Percentiles rank a stretch among this genome's conserved stretches.
These are phyloP conservation scores for Orthosia incerta DNA, from an alignment of 2,888 invertebrate species.

Conservation along the genomic window DNA sequence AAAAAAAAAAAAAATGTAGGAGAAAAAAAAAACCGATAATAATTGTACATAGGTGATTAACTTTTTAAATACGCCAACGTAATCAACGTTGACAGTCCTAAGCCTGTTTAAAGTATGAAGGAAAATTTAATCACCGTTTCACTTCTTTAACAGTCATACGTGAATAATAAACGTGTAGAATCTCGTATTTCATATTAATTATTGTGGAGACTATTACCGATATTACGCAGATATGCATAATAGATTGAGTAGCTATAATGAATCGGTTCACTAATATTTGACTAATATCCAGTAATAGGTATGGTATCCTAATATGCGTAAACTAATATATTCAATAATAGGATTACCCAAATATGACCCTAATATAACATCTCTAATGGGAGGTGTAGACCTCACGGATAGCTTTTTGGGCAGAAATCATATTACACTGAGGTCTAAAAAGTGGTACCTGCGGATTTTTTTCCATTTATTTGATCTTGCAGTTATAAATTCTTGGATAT, in stretches of 20 bases:
- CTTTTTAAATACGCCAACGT: no score
- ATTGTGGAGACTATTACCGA: neutral
- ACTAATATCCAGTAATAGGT: conserved; percentile 10
- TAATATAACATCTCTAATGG: conserved; percentile 25
- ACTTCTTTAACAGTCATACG: no score
- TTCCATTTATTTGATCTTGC: no score
- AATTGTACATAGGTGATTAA: no score
- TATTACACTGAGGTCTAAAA: no score
- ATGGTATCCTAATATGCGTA: conserved; percentile 5
- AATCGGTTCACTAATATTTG: neutral
- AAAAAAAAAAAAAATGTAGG: neutral
- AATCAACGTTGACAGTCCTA: conserved; percentile 8
- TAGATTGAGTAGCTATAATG: conserved; percentile 21
- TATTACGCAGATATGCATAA: neutral
- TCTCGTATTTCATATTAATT: conserved; percentile 10
- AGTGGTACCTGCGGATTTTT: no score
- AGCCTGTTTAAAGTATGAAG: no score
- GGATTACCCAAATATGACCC: conserved; percentile 1
- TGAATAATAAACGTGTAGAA: neutral
- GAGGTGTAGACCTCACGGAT: no score
- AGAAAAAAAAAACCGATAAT: no score
- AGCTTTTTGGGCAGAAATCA: no score
- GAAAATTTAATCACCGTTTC: no score
- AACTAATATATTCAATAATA: conserved; percentile 21
- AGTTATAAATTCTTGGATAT: conserved; percentile 46